Conservation (phyloP, 2,797 vertebrate genomes). For the Labroides dimidiatus region DNA sequence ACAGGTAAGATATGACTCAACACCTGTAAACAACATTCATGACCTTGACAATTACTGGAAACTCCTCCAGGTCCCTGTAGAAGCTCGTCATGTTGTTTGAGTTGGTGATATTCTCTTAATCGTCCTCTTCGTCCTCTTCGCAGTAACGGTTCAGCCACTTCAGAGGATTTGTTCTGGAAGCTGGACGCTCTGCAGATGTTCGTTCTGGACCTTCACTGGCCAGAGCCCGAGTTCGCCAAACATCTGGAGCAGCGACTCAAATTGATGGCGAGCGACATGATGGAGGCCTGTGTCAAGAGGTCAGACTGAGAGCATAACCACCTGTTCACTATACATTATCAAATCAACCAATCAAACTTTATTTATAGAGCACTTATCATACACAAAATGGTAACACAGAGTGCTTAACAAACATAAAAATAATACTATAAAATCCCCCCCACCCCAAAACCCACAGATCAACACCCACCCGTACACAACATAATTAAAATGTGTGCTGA, state of each 20-base stretch:
- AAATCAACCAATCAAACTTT: no score
- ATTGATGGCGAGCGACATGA: constrained; percentile 99
- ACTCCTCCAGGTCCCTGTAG: background rate
- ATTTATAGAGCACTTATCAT: no score
- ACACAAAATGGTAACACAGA: no score
- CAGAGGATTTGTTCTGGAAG: constrained; percentile 98
- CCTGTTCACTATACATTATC: no score
- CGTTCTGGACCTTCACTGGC: constrained; percentile 95
- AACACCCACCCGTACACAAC: no score
- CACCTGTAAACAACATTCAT: no score
- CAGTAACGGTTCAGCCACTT: constrained; percentile 95
- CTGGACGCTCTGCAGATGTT: constrained; percentile 97
- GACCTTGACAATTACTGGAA: background rate
- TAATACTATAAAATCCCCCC: no score
- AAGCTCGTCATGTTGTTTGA: background rate
- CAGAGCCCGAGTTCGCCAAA: constrained; percentile 95
- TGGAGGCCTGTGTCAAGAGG: constrained; percentile 98
- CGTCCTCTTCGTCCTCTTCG: constrained; percentile 31
- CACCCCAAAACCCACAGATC: no score
- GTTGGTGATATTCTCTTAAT: background rate
- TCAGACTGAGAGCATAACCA: constrained; percentile 58
- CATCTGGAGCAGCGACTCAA: constrained; percentile 98
- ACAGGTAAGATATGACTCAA: no score
- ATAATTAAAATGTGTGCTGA: no score
- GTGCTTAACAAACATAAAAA: no score